Conservation (phyloP, 2,888 invertebrate genomes). For the Synanthedon andrenaeformis region DNA sequence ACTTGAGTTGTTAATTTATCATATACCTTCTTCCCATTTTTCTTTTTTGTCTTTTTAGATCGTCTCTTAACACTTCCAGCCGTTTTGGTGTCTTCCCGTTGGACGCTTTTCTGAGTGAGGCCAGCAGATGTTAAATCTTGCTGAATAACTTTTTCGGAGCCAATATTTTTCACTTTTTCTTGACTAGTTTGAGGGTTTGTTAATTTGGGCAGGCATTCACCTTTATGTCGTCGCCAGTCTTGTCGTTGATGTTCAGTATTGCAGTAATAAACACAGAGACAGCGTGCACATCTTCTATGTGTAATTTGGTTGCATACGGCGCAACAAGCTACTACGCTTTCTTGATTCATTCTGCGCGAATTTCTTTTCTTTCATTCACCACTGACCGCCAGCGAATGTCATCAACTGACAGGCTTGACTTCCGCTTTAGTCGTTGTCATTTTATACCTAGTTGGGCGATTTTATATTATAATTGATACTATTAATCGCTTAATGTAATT, state of each 20-base stretch:
- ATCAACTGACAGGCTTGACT: constrained; percentile 13
- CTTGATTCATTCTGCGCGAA: constrained; percentile 62
- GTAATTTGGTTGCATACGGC: constrained; percentile 74
- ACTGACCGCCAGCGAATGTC: constrained; percentile 10
- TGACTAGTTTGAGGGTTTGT: constrained; percentile 33
- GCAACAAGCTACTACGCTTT: constrained; percentile 61
- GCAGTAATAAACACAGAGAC: constrained; percentile 81
- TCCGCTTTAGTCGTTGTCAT: not conserved
- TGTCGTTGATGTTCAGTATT: constrained; percentile 82
- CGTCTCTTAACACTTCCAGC: constrained; percentile 28
- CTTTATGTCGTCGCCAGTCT: constrained; percentile 84
- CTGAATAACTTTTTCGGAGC: constrained; percentile 5
- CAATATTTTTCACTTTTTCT: constrained; percentile 24
- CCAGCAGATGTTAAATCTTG: not conserved
- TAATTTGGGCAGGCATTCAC: constrained; percentile 64
- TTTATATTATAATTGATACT: not conserved
- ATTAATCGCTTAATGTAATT: no score
- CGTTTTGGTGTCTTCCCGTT: constrained; percentile 14
- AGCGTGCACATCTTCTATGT: constrained; percentile 79
- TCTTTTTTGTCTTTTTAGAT: constrained; percentile 35
- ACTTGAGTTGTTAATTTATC: constrained; percentile 36
- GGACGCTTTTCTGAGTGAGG: constrained; percentile 7
- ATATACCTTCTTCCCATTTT: constrained; percentile 27
- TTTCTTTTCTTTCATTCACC: constrained; percentile 17
- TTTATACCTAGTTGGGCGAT: not conserved